Conservation (phyloP, 2,797 vertebrate genomes). For the Amazona finschi region DNA sequence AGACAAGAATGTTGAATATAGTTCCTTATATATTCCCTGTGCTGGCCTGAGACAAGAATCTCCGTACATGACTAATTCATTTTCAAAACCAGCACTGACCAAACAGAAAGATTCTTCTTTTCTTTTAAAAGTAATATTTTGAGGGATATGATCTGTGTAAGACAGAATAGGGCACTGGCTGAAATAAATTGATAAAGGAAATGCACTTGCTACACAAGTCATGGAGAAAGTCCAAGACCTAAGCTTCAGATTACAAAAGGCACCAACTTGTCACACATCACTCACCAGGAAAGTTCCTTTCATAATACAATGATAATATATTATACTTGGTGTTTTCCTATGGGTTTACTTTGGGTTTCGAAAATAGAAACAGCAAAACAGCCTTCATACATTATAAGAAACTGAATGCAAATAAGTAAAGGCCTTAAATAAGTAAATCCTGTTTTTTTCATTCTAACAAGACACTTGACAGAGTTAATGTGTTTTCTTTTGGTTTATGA, state of each 20-base stretch:
- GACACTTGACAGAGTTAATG: not conserved
- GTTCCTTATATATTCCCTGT: not conserved
- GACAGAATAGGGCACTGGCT: not conserved
- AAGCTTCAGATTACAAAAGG: not conserved
- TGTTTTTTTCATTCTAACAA: not conserved
- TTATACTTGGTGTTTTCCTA: not conserved
- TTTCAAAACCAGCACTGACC: not conserved
- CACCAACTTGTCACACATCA: not conserved
- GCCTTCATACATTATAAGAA: not conserved
- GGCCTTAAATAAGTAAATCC: not conserved
- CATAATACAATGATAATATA: not conserved
- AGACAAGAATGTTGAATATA: not conserved
- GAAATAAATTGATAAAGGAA: not conserved
- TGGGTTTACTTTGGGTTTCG: not conserved
- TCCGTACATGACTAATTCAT: not conserved
- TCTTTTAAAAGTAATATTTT: not conserved
- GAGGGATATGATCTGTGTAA: not conserved
- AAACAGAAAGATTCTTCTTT: not conserved
- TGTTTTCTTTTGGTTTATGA: not conserved
- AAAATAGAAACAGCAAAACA: not conserved
- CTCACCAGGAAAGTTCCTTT: not conserved
- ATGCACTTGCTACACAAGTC: not conserved
- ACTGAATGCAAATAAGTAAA: not conserved
- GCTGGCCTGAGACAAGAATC: not conserved
- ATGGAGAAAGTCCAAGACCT: not conserved